phyloP scores from a whole-genome alignment of 2,888 invertebrate genomes.

The Agriopis leucophaearia region DNA sequence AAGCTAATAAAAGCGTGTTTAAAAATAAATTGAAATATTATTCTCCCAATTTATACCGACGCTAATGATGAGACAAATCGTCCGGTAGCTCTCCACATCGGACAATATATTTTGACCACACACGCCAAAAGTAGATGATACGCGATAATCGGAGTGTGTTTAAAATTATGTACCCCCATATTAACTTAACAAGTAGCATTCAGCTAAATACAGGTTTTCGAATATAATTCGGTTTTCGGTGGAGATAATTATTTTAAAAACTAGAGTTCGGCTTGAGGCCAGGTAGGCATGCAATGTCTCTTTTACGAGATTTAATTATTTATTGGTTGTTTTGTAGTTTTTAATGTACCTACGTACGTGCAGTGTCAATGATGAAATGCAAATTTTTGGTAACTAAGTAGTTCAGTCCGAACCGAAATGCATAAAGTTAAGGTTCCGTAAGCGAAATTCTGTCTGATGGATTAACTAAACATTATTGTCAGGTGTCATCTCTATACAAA shows the following conservation, averaged over 20 bases:
- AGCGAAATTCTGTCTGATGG: too few species aligned
- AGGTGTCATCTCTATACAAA: too few species aligned
- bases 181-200: constrained; percentile 46
- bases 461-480: too few species aligned
- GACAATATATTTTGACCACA: constrained; percentile 43
- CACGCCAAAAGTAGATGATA: constrained; percentile 38
- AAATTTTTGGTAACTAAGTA: too few species aligned
- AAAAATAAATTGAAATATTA: too few species aligned
- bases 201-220: constrained; percentile 44
- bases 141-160: constrained; percentile 44
- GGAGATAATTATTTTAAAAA: constrained; percentile 40
- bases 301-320: constrained; percentile 23
- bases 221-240: constrained; percentile 30
- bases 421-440: too few species aligned
- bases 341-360: too few species aligned
- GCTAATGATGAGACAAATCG: not conserved
- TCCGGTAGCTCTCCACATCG: constrained; percentile 7
- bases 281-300: constrained; percentile 14
- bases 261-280: constrained; percentile 22
- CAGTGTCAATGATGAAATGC: too few species aligned
- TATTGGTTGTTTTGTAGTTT: constrained; percentile 4
- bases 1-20: too few species aligned
- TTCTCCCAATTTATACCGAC: too few species aligned
- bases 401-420: too few species aligned
- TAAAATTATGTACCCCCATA: constrained; percentile 44